Base-by-base conservation (phyloP, 2,797 vertebrate genomes). In the Crypturellus tataupa region DNA sequence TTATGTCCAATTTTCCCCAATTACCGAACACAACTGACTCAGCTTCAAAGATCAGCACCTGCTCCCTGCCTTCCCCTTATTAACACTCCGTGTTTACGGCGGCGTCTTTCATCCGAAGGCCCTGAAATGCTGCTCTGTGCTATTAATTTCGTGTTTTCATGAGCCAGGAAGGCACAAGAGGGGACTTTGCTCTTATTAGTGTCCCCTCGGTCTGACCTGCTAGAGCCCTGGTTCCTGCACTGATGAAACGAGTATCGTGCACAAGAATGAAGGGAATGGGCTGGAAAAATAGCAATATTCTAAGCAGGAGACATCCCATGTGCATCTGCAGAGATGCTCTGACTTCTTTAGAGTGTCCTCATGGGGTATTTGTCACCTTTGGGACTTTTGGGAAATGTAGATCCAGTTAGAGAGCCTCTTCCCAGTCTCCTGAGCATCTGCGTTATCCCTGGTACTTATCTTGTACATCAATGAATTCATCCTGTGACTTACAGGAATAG, bases 231-330 rank as follows among this genome's bases (percentile, higher is more conserved):
- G 12, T 4, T 21, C 21, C 20, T 49, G 17, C 23, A 1, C 2
- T 16, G 25, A 6, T 20, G 42, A 33, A 20, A n/a, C 4, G 5
- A 20, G 19, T 19, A 14, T 10, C 49, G 15, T 0, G 6, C 14
- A 15, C 21, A 33, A 10, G 12, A 17, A 3, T 2, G 21, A 25
- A 78, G 29, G 60, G 18, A 8, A 35, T 46, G 63, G 46, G 3
- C 20, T 18, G 51, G 16, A 73, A 49, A 69, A 21, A 14, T 2
- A 27, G 14, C 5, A 24, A 46, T 21, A 8, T 12, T 53, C 12
- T 37, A 40, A 51, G 9, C 5, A 1, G 10, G 33, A 31, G 19
- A 27, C 1, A 0, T 29, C 69, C 51, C 1, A 0, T 21, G 35
- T 12, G 29, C 16, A 25, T 33, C 27, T 23, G 15, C 11, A 31